phyloP scores from a whole-genome alignment of 2,888 invertebrate species.

The Lochmaea capreae region DNA sequence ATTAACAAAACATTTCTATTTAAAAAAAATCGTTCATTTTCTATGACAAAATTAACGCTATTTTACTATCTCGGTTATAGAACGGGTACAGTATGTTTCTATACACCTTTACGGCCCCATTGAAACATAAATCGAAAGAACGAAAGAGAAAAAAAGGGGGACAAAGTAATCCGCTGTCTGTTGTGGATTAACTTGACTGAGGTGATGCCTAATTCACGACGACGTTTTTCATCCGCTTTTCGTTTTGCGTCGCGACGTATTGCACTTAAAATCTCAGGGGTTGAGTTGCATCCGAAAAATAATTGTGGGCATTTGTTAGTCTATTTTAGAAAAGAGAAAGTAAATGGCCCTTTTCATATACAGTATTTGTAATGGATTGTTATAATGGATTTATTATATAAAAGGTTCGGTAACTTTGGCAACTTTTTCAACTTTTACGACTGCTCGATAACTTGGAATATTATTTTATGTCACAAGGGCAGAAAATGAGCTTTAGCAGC shows the following conservation, averaged over 20 bases:
- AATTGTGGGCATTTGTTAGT: neutral
- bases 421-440: too few relatives aligned
- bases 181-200: conserved; percentile 65
- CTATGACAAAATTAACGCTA: too few relatives aligned
- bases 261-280: conserved; percentile 9
- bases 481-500: too few relatives aligned
- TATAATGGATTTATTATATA: too few relatives aligned
- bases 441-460: too few relatives aligned
- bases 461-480: too few relatives aligned
- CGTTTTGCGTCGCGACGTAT: conserved; percentile 39
- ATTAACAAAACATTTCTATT: too few relatives aligned
- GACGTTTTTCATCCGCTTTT: conserved; percentile 67
- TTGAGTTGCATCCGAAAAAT: neutral
- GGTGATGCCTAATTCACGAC: conserved; percentile 69
- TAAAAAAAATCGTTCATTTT: too few relatives aligned
- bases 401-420: too few relatives aligned
- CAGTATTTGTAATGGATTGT: neutral
- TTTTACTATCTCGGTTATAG: too few relatives aligned
- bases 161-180: conserved; percentile 54
- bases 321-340: neutral
- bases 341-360: too few relatives aligned
- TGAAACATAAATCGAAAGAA: conserved; percentile 26
- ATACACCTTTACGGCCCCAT: conserved; percentile 24
- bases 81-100: conserved; percentile 2
- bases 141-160: conserved; percentile 17